These are phyloP conservation scores for Bucorvus abyssinicus DNA, from an alignment of 2,797 vertebrate species.

Conservation along the genomic window DNA sequence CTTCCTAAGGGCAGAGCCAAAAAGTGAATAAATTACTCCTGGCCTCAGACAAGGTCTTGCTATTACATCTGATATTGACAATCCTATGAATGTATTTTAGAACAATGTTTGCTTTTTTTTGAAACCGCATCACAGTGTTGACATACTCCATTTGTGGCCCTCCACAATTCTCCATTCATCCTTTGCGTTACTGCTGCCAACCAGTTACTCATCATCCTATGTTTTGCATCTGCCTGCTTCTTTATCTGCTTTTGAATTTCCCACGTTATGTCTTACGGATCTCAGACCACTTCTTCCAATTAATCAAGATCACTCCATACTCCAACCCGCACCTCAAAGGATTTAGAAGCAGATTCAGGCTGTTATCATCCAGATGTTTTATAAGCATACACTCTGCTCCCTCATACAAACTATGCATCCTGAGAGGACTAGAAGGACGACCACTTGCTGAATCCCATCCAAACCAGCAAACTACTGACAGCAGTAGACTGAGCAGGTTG, in stretches of 20 bases:
- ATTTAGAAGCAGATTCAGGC: neutral
- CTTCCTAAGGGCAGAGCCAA: neutral
- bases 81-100: neutral
- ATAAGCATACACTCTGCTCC: neutral
- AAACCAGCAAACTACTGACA: neutral
- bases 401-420: neutral
- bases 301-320: neutral
- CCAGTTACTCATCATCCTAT: neutral
- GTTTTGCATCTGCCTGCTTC: neutral
- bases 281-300: neutral
- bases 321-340: neutral
- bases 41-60: neutral
- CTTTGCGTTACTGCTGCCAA: neutral
- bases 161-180: slow-evolving; percentile 26
- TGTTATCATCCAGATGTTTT: neutral
- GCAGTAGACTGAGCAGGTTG: neutral
- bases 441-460: neutral
- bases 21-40: neutral
- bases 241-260: neutral
- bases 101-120: neutral
- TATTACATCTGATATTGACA: neutral
- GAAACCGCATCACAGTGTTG: neutral
- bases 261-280: neutral
- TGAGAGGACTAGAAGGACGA: neutral
- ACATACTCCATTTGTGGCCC: neutral